A percentile compares a stretch with the other conserved stretches of the same genome.
Evolutionary conservation across 2,888 invertebrate species (phyloP).

Genomic region (Chaitophorus viminalis): DNA sequence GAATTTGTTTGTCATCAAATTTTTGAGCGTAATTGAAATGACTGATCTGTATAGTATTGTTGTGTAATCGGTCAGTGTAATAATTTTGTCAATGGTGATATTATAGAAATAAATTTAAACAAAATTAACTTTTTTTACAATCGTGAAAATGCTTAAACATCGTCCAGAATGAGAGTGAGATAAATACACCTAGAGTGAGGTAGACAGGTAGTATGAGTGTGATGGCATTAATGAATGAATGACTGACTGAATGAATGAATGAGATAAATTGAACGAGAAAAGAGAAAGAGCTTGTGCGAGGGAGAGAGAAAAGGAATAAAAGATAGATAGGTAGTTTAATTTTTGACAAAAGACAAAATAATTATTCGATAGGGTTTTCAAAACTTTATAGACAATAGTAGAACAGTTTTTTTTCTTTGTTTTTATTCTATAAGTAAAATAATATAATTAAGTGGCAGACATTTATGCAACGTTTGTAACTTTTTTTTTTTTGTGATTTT

Average conservation of each 20-base stretch:
- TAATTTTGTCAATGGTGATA: conserved; percentile 39
- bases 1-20: background rate
- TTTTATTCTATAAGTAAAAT: conserved; percentile 40
- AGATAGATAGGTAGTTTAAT: conserved; percentile 46
- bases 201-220: background rate
- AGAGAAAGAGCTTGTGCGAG: background rate
- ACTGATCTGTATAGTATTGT: background rate
- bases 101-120: conserved; percentile 52
- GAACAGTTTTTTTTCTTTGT: conserved; percentile 29
- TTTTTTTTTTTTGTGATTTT: conserved; percentile 23
- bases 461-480: conserved; percentile 38
- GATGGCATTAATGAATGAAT: background rate
- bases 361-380: conserved; percentile 23
- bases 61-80: background rate
- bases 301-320: conserved; percentile 23
- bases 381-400: conserved; percentile 40
- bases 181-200: background rate
- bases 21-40: conserved; percentile 29
- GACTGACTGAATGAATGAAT: background rate
- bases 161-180: background rate
- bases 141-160: conserved; percentile 11
- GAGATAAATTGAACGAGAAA: background rate
- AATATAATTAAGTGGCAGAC: conserved; percentile 22
- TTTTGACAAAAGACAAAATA: conserved; percentile 53
- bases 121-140: conserved; percentile 20